A percentile compares a stretch with the other conserved stretches of the same genome.
These are phyloP conservation scores for Drepanosiphum platanoidis DNA, from an alignment of 2,888 invertebrate genomes.

Conservation along the genomic window DNA sequence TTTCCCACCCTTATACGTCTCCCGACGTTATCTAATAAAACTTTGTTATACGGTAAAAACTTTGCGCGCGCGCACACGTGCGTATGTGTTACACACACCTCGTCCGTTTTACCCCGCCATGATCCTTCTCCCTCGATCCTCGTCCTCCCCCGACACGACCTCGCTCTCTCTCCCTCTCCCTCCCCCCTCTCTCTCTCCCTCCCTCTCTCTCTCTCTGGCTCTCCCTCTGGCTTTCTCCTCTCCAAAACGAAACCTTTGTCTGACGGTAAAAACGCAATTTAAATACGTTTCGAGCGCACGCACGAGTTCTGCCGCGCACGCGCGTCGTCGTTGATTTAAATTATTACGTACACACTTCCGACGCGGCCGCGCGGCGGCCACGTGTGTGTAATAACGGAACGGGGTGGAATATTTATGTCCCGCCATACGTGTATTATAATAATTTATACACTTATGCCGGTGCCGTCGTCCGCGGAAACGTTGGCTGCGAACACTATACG, in stretches of 20 bases:
- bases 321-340: not conserved
- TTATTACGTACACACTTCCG: not conserved
- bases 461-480: too few species aligned
- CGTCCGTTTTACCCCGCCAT: too few species aligned
- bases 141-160: not conserved
- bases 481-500: too few species aligned
- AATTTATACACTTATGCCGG: too few species aligned
- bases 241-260: too few species aligned
- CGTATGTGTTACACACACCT: not conserved
- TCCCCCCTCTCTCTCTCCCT: too few species aligned
- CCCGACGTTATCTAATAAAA: constrained; percentile 29
- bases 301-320: not conserved
- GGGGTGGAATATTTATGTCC: too few species aligned
- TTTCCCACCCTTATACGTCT: not conserved
- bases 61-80: not conserved
- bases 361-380: not conserved
- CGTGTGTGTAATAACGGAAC: not conserved
- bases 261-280: not conserved
- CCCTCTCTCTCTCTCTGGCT: not conserved
- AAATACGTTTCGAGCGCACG: not conserved
- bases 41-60: constrained; percentile 46
- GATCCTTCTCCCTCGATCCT: not conserved
- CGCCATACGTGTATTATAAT: too few species aligned
- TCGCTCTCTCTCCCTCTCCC: not conserved
- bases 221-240: too few species aligned